Evolutionary conservation across 1,140 invertebrate genomes (phyloP).

Genomic region (Epicauta chinensis): DNA sequence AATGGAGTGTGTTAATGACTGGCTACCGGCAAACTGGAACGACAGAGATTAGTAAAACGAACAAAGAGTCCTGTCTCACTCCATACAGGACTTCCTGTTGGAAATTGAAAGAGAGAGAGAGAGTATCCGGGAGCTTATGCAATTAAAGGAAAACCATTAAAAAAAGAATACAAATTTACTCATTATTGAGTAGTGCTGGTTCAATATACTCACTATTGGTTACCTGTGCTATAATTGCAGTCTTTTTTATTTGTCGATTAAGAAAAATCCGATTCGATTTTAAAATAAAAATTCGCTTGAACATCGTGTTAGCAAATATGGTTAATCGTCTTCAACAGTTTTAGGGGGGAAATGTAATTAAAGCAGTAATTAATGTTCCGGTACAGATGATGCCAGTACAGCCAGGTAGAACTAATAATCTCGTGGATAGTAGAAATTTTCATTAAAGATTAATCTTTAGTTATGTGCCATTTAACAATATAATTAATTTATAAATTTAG

Average conservation of each 20-base stretch:
- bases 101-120: no score
- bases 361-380: slow-evolving; percentile 26
- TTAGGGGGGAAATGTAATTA: slow-evolving; percentile 26
- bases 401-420: slow-evolving; percentile 19
- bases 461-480: slow-evolving; percentile 2
- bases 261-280: no score
- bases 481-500: slow-evolving; percentile 4
- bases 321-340: slow-evolving; percentile 17
- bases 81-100: slow-evolving; percentile 21
- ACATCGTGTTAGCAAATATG: slow-evolving; percentile 11
- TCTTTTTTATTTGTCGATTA: no score
- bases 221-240: no score
- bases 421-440: slow-evolving; percentile 15
- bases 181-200: no score
- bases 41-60: slow-evolving; percentile 23
- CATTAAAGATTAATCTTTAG: slow-evolving; percentile 14
- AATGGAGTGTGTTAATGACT: slow-evolving; percentile 33
- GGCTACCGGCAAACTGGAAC: slow-evolving; percentile 19
- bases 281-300: slow-evolving; percentile 4
- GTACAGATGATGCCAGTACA: slow-evolving; percentile 20
- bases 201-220: no score
- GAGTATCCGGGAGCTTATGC: no score
- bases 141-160: no score
- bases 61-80: slow-evolving; percentile 14
- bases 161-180: no score